Base-by-base conservation (phyloP, 2,888 invertebrate species). In the Syrista parreyssii region DNA sequence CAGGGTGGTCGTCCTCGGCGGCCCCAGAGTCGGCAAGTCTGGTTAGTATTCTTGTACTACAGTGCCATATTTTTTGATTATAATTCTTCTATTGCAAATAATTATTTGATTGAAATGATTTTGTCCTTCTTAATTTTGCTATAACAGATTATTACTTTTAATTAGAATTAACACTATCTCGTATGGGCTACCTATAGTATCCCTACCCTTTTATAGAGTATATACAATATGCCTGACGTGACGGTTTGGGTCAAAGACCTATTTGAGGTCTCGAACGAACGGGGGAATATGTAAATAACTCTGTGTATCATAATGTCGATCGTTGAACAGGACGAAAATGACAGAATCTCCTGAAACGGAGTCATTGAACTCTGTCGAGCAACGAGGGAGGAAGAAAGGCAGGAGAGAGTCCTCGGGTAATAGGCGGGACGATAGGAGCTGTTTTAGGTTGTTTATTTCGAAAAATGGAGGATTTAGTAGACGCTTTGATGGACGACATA, bases 1-100 rank as follows among this genome's bases (percentile, higher is more conserved):
- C 92, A 94, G 95, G 93, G 95, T 96, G 92, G 96, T 96, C 92
- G 95, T 96, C 91, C 93, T 96, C 91, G 96, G 96, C 89, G 95
- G 95, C 91, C 94, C 95, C 88, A 93, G 95, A 89, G 95, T 96
- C 91, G 96, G 96, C 89, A 96, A 96, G 93, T 95, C 96, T 92
- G 96, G 96, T 96, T 92, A 94, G 94, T 93, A 86, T 55, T 23
- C 2, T 23, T 23, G 23, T 23, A 55, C 55, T 23, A 55, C 15
- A 15, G 15, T 40, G 15, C 15, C 15, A 40, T 55, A 55, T 55
- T 23, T 55, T 34, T 34, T 34, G 34, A 34, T 34, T 34, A 34
- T 33, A 3, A 3, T 33, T 33, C 3, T 33, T 33, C 33, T 33
- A 33, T 33, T 33, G 33, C 33, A 33, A 33, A n/a, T n/a, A n/a